Conservation (phyloP, 2,888 invertebrate species). For the Lepidocyrtinus sp. region DNA sequence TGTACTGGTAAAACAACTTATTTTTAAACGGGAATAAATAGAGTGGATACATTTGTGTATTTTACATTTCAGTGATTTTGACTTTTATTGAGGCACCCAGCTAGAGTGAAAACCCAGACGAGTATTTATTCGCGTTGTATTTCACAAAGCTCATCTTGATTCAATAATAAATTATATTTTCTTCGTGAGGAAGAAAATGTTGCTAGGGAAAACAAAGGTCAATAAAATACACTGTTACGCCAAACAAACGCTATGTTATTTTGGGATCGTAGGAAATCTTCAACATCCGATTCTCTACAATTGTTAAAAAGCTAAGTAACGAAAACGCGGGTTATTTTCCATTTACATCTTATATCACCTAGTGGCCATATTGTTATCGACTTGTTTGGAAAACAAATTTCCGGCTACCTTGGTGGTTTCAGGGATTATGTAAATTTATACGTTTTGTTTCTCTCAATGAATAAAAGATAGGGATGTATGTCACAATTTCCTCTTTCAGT, state of each 20-base stretch:
- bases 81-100: constrained; percentile 18
- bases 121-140: not conserved
- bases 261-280: too few relatives aligned
- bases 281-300: too few relatives aligned
- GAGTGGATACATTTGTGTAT: constrained; percentile 17
- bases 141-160: not conserved
- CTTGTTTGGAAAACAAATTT: not conserved
- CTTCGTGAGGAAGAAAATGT: not conserved
- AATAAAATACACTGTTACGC: constrained; percentile 12
- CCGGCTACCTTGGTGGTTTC: not conserved
- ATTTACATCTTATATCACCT: too few relatives aligned
- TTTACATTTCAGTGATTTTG: constrained; percentile 3
- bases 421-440: not conserved
- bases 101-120: not conserved
- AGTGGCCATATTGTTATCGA: too few relatives aligned
- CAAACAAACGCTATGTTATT: too few relatives aligned
- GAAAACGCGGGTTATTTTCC: too few relatives aligned
- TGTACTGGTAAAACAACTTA: not conserved
- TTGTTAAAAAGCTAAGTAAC: too few relatives aligned
- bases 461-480: not conserved
- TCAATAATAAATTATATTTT: constrained; percentile 15
- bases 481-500: not conserved
- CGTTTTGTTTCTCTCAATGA: not conserved
- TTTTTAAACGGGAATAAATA: not conserved
- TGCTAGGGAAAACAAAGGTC: constrained; percentile 7